Base-by-base conservation (phyloP, 2,888 invertebrate genomes). In the Machimus rusticus region DNA sequence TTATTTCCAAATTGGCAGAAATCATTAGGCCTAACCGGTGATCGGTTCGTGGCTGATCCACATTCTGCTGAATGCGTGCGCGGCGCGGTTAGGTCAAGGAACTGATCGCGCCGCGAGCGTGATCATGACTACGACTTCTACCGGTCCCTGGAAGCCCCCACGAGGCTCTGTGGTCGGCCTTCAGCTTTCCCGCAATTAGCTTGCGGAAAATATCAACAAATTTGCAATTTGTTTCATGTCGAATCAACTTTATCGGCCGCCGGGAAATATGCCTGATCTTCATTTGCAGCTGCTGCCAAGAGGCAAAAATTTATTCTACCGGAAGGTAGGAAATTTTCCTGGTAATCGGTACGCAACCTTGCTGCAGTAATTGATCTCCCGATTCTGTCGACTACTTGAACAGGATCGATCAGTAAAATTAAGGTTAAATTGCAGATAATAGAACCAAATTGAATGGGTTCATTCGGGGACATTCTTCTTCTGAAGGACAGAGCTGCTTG, bases 181-280 rank as follows among this genome's bases (percentile, higher is more conserved):
- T 79, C 79, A 79, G 79, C 51, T 79, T 51, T 46, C 66, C 23
- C 66, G 46, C 79, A 55, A 79, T 79, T 79, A 34, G 37, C 57
- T 39, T 28, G 57, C 23, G 37, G 66, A 19, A 84, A 34, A 84
- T 84, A 66, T 66, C 66, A 66, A 79, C 57, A 84, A 84, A 84
- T 84, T 66, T 39, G 82, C 66, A 84, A 84, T 84, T 84, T 84
- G 82, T 66, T 84, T 66, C 82, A 19, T 84, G 66, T 84, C 82
- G 34, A 84, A 84, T 84, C 82, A 37, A 66, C 66, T 66, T 37
- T 84, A 84, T 84, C 82, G 37, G 66, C 28, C 19, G 81, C 39
- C 5, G 37, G 43, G 19, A 66, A 66, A 37, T 23, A 66, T 57
- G 55, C 37, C 34, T 19, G 82, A 84, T 84, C 66, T 51, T 66